Evolutionary conservation across 2,797 vertebrate genomes (phyloP), one percentile per base, ranked within the genome.

Genomic region (Dipus sagitta): DNA sequence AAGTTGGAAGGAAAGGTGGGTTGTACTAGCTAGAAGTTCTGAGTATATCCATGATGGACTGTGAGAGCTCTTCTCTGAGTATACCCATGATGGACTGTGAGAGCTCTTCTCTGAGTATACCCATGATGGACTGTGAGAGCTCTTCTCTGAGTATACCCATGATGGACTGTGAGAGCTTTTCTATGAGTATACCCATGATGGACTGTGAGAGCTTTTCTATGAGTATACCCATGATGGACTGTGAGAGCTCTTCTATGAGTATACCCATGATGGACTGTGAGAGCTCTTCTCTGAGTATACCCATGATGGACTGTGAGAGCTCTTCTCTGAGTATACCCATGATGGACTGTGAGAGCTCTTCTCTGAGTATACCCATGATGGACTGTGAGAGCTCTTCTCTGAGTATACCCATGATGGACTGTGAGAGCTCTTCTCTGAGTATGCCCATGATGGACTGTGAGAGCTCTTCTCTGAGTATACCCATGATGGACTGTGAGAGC

Each of bases 31-130:
- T 17, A 32, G 30, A 86, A 75, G 21, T 42, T 82, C 14, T 47
- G 65, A 68, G 83, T 47, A 62, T 0, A 23, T 6, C 38, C 30
- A 42, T 58, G 72, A 70, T 8, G 23, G 6, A 89, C 68, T 54
- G 78, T n/a, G 64, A 93, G 72, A 92, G 84, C 76, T 72, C 93
- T 91, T 38, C 38, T 82, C 14, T 47, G 65, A 68, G 83, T 47
- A 62, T 0, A 23, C 38, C 38, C 30, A 42, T 64, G 72, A 70
- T 8, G 23, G 6, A 89, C 68, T 54, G 78, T n/a, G 64, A 93
- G 72, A 92, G 84, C 76, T 72, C 93, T 91, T 38, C 38, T 82
- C 14, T 47, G 65, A 68, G 83, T 47, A 62, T 0, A 23, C 38
- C 38, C 30, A 42, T 64, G 72, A 70, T 8, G 23, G 6, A 89